Evolutionary conservation across 2,888 invertebrate genomes (phyloP).

Genomic region (Choristoneura rosaceana): DNA sequence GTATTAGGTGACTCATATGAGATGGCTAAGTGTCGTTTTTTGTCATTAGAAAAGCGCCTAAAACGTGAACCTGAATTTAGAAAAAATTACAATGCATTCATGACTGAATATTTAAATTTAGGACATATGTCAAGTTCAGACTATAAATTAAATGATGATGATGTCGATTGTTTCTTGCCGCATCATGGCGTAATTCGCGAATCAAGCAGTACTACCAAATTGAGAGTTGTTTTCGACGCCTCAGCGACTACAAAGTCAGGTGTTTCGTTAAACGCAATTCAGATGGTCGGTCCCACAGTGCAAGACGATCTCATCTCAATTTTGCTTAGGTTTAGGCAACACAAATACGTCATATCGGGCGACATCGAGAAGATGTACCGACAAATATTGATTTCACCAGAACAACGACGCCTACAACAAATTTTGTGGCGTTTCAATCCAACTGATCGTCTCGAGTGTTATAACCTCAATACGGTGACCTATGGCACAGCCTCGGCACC

Average conservation of each 20-base stretch:
- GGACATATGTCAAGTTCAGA: no score
- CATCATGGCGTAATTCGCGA: slow-evolving; percentile 32
- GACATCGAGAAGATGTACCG: slow-evolving; percentile 42
- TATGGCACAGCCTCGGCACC: no score
- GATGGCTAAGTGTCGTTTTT: no score
- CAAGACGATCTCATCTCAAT: slow-evolving; percentile 35
- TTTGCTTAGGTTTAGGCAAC: slow-evolving; percentile 23
- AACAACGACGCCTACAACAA: neutral
- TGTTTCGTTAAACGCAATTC: slow-evolving; percentile 10
- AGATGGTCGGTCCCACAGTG: slow-evolving; percentile 17
- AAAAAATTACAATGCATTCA: no score
- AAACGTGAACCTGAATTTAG: no score
- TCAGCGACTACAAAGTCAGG: slow-evolving; percentile 17
- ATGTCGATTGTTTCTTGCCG: slow-evolving; percentile 14
- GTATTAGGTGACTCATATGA: no score
- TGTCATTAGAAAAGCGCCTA: no score
- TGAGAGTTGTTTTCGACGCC: slow-evolving; percentile 36
- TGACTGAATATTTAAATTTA: no score
- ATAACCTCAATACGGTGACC: no score
- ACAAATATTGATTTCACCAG: slow-evolving; percentile 7
- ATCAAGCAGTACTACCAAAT: slow-evolving; percentile 21
- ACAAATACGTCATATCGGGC: slow-evolving; percentile 30
- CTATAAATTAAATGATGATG: no score
- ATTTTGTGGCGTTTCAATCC: neutral
- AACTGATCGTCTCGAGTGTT: no score